Base-by-base conservation (phyloP, 1,140 invertebrate species). In the Oedothorax gibbosus region DNA sequence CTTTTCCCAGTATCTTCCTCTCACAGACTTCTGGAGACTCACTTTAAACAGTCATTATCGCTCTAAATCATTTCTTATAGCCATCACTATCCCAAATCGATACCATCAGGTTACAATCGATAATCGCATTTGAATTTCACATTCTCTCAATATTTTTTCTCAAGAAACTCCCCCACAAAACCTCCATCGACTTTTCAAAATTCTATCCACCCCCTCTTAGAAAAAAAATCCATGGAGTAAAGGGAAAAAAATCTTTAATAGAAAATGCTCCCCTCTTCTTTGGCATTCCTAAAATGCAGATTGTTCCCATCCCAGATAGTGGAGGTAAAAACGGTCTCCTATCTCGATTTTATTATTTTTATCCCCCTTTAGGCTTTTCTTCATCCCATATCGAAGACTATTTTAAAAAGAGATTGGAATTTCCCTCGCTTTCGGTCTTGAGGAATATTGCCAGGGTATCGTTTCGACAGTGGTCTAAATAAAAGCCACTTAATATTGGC, bases 261-360 rank as follows among this genome's bases (percentile, higher is more conserved):
- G 80, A 82, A 82, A 82, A 82, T 82, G 54, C 66, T 73, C 80
- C 56, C 80, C 54, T 50, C 60, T 51, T 20, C 66, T 82, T 69
- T 73, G 50, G 69, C 54, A 82, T 82, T 82, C 80, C 68, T 72
- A 73, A 82, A 82, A 82, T 82, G 80, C 80, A 82, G 80, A 82
- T 82, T 82, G 80, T 69, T 82, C 57, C 69, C 80, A 73, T 82
- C 80, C 5, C 72, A n/a, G 69, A 82, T 82, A 82, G 66, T n/a
- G 53, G 54, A 49, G 57, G 50, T 49, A 71, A 71, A 68, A 54
- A 21, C 5, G 18, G 7, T 60, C 68, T 50, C 35, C 57, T 73
- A 72, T 82, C 80, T 50, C 56, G 69, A 73, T 82, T 82, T 82
- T 82, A 82, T 82, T 82, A 73, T 82, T 73, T 82, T 82, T 81